phyloP scores from a whole-genome alignment of 2,113 vertebrate genomes.

The Oriolus oriolus region DNA sequence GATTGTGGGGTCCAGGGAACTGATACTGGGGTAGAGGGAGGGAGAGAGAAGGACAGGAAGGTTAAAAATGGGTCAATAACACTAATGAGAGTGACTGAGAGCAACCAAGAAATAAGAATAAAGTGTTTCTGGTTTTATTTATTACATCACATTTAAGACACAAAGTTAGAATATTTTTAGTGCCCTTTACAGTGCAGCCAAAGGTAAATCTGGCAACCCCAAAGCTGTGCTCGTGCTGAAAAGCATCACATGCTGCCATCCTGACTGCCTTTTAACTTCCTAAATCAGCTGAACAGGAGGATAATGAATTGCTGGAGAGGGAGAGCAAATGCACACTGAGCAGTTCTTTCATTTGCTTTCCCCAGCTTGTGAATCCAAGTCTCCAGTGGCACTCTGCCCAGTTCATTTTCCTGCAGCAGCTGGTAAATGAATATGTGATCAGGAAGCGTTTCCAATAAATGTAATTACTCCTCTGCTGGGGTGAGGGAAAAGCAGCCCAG shows the following conservation, averaged over 20 bases:
- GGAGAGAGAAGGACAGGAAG: not conserved
- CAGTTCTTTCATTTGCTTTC: constrained; percentile 9
- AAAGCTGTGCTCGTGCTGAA: not conserved
- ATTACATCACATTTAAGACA: not conserved
- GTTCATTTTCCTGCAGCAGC: constrained; percentile 52
- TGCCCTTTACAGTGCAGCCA: not conserved
- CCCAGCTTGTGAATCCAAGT: constrained; percentile 1
- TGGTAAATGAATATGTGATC: constrained; percentile 56
- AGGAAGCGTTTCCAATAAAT: constrained; percentile 43
- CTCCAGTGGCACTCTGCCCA: constrained; percentile 52
- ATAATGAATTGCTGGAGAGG: constrained; percentile 17
- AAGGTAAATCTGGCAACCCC: not conserved
- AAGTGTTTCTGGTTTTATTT: not conserved
- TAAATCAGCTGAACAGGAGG: constrained; percentile 15
- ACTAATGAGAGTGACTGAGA: not conserved
- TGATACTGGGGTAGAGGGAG: not conserved
- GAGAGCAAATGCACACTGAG: not conserved
- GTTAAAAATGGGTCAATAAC: not conserved
- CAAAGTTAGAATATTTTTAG: not conserved
- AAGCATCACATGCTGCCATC: not conserved
- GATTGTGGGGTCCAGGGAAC: not conserved
- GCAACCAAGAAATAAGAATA: not conserved
- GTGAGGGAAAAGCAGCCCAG: not conserved
- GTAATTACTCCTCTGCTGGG: constrained; percentile 21
- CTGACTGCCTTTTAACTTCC: constrained; percentile 20